A percentile compares a stretch with the other conserved stretches of the same genome.
Conservation (phyloP, 2,113 vertebrate species). For the Madoqua kirkii region DNA sequence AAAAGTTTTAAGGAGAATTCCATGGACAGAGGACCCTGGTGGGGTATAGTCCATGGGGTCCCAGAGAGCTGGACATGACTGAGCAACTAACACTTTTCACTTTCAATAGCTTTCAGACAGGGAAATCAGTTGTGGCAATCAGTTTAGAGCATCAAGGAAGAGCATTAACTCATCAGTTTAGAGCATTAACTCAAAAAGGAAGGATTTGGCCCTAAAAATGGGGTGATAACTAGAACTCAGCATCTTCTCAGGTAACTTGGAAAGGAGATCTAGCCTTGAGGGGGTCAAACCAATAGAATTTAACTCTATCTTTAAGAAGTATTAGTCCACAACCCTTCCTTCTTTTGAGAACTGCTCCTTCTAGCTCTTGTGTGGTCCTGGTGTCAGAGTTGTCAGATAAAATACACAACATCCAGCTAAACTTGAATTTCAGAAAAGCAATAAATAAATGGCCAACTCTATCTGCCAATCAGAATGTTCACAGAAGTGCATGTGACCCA, state of each 20-base stretch:
- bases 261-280: not conserved
- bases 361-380: not conserved
- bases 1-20: not conserved
- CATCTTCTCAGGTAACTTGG: not conserved
- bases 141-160: not conserved
- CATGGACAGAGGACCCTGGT: not conserved
- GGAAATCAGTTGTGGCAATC: not conserved
- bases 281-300: not conserved
- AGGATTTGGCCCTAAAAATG: not conserved
- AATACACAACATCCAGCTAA: not conserved
- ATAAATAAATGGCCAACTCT: not conserved
- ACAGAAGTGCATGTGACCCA: not conserved
- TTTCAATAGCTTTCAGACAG: not conserved
- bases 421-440: not conserved
- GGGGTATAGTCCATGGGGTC: not conserved
- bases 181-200: not conserved
- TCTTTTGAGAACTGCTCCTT: not conserved
- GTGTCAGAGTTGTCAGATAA: not conserved
- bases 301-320: not conserved
- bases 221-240: not conserved
- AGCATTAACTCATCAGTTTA: too few species aligned
- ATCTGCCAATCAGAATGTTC: not conserved
- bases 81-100: not conserved
- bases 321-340: not conserved
- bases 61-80: not conserved